These are phyloP conservation scores for Drosophila ochracea DNA, from an alignment of 2,888 invertebrate species.

Conservation along the genomic window DNA sequence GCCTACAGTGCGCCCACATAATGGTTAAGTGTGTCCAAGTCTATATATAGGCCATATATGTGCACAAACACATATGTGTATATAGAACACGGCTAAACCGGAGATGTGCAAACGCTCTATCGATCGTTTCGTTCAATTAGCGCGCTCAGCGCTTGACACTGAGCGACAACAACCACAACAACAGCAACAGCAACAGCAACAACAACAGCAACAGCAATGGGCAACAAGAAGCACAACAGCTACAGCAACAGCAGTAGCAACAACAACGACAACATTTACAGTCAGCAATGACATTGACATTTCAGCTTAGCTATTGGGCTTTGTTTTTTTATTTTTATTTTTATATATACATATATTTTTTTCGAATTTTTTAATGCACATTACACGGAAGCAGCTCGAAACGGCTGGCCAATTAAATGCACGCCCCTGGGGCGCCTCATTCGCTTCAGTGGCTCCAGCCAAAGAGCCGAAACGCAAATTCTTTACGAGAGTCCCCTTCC, in stretches of 20 bases:
- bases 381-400: conserved; percentile 56
- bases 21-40: conserved; percentile 39
- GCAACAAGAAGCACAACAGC: conserved; percentile 31
- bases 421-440: conserved; percentile 45
- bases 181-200: conserved; percentile 13
- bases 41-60: conserved; percentile 43
- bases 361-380: conserved; percentile 51
- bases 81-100: conserved; percentile 20
- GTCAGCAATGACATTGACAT: conserved; percentile 71
- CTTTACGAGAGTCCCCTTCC: not conserved
- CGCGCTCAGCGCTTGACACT: conserved; percentile 47
- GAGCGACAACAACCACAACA: conserved; percentile 26
- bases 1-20: conserved; percentile 44
- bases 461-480: conserved; percentile 25
- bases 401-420: conserved; percentile 54
- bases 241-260: not conserved
- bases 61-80: conserved; percentile 34
- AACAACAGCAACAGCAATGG: not conserved
- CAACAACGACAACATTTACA: conserved; percentile 22
- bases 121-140: conserved; percentile 72
- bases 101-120: conserved; percentile 57
- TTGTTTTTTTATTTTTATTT: conserved; percentile 32
- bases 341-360: conserved; percentile 12
- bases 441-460: conserved; percentile 43
- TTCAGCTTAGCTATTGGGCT: conserved; percentile 63